Base-by-base conservation (phyloP, 2,888 invertebrate genomes). In the Drosophila vallismaia region DNA sequence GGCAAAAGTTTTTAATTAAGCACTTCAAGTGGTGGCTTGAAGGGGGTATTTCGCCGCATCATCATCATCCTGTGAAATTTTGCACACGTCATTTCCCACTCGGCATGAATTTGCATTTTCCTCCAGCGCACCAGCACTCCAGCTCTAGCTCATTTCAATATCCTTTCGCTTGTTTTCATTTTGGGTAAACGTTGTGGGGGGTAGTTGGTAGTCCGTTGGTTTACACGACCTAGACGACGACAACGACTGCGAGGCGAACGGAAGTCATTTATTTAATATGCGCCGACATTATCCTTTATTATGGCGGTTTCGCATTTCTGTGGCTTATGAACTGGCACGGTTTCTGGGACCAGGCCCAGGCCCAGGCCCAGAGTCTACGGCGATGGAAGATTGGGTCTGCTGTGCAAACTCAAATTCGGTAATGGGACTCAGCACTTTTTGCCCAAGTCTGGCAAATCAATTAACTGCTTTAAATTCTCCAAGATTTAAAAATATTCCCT, bases 241-340 rank as follows among this genome's bases (percentile, higher is more conserved):
- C 64, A 46, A 55, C 31, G 40, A 42, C 63, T 48, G 31, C 33
- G 50, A 50, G 51, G 64, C 57, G 70, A 71, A 80, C 87, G 87
- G 87, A 87, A 87, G 87, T 88, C 83, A 87, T 87, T 87, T 88
- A 86, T 87, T 87, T 87, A 86, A 88, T 88, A 87, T 88, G 86
- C 87, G 87, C 85, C 87, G 78, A 82, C 87, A 88, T 86, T 85
- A 85, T 85, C 84, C 84, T 85, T 85, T 85, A 86, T 85, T 85
- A 86, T 75, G 84, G 84, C 86, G 84, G 84, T 85, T 86, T 82
- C 86, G 79, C 79, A 79, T 80, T 80, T 80, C 84, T 75, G 77
- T 83, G 82, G 77, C 82, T 82, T 82, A 82, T 85, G 82, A 82
- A 77, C 79, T 85, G 82, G 75, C 82, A 82, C 79, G 74, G 64